These are phyloP conservation scores for Artibeus jamaicensis DNA, from an alignment of 2,797 vertebrate species.

Conservation along the genomic window DNA sequence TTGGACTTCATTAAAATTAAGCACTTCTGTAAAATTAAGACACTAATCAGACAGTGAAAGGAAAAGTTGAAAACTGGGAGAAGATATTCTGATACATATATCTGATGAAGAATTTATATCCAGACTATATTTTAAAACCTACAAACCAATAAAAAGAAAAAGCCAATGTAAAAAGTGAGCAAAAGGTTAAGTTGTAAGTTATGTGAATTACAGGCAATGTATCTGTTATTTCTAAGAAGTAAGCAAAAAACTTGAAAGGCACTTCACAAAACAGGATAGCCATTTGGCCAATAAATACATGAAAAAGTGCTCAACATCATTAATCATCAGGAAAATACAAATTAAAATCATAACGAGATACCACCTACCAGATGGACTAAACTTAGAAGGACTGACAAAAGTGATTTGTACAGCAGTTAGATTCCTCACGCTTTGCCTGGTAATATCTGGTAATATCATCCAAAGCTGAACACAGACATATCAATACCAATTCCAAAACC, in stretches of 20 bases:
- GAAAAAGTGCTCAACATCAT: background rate
- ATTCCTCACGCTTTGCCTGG: background rate
- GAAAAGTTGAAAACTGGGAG: background rate
- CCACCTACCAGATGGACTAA: background rate
- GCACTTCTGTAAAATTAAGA: background rate
- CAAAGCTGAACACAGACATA: background rate
- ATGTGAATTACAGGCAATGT: background rate
- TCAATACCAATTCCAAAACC: background rate
- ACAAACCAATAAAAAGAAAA: conserved; percentile 11
- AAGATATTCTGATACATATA: background rate
- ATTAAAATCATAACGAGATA: background rate
- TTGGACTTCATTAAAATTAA: conserved; percentile 29
- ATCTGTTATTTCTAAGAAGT: conserved; percentile 1
- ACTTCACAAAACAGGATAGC: background rate
- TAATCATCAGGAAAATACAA: conserved; percentile 5
- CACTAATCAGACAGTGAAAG: background rate
- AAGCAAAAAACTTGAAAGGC: background rate
- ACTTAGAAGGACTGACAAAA: background rate
- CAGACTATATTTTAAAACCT: background rate
- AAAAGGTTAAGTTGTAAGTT: background rate
- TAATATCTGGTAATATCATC: background rate
- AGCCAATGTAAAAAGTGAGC: background rate
- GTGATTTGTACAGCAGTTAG: background rate
- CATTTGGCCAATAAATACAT: background rate
- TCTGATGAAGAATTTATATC: background rate